Evolutionary conservation across 1,140 invertebrate genomes (phyloP).

Genomic region (Brachionus koreanus): DNA sequence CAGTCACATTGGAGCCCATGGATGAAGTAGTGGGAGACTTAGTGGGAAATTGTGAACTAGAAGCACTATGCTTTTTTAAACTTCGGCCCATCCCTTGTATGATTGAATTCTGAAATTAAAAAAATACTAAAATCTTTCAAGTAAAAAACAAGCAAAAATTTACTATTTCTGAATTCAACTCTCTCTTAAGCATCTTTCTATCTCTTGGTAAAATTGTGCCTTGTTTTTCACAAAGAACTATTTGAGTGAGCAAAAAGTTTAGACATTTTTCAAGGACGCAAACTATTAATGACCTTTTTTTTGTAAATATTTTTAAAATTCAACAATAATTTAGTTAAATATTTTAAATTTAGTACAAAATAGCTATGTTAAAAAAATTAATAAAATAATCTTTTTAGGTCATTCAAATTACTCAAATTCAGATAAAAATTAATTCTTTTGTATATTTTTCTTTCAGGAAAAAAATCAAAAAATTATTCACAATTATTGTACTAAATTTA

Average conservation of each 20-base stretch:
- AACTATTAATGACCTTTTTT: neutral
- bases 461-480: too few species aligned
- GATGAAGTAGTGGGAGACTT: neutral
- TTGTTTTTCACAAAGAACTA: neutral
- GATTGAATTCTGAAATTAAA: neutral
- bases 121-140: neutral
- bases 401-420: too few species aligned
- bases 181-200: conserved; percentile 23
- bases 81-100: conserved; percentile 5
- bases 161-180: conserved; percentile 39
- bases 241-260: conserved; percentile 14
- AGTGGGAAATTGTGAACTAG: neutral
- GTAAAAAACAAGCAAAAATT: neutral
- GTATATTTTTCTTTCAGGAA: too few species aligned
- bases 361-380: too few species aligned
- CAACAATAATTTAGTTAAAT: neutral
- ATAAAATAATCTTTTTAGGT: too few species aligned
- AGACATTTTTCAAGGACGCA: conserved; percentile 23
- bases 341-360: neutral
- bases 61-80: neutral
- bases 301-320: too few species aligned
- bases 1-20: neutral
- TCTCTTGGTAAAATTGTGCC: conserved; percentile 11
- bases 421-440: too few species aligned
- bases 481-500: too few species aligned